Conservation (phyloP, 2,888 invertebrate species). For the Bombyx huttoni region DNA sequence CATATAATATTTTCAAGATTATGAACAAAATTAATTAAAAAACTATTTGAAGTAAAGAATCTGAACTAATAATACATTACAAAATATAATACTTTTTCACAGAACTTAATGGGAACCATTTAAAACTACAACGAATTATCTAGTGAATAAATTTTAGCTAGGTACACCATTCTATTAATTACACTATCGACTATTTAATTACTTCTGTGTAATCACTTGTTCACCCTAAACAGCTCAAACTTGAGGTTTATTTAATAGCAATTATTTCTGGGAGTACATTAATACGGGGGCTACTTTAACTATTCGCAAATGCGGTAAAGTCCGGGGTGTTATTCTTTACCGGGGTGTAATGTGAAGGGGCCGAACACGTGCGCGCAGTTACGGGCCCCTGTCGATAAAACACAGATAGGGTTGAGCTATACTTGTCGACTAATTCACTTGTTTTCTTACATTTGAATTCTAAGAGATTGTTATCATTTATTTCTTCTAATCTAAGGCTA, state of each 20-base stretch:
- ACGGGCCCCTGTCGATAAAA: slow-evolving; percentile 28
- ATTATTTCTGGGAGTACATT: slow-evolving; percentile 41
- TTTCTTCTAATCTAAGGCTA: no score
- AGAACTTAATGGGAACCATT: no score
- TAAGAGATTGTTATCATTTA: not conserved
- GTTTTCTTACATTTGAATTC: not conserved
- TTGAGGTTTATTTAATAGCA: slow-evolving; percentile 59
- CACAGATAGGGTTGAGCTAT: slow-evolving; percentile 49
- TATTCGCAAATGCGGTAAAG: slow-evolving; percentile 46
- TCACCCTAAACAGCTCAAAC: slow-evolving; percentile 19
- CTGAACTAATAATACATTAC: no score
- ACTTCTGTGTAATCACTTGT: slow-evolving; percentile 18
- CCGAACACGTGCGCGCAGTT: slow-evolving; percentile 55
- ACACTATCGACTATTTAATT: slow-evolving; percentile 18
- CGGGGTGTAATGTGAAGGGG: slow-evolving; percentile 20
- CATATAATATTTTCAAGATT: no score
- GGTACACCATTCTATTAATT: no score
- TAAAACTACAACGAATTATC: no score
- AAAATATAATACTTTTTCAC: no score
- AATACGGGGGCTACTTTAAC: slow-evolving; percentile 30
- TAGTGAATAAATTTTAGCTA: no score
- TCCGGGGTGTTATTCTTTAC: slow-evolving; percentile 37
- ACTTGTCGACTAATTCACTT: slow-evolving; percentile 22
- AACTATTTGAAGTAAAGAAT: no score
- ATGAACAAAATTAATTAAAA: no score